phyloP scores from a whole-genome alignment of 2,888 invertebrate species.

The Polymixis flavicincta region DNA sequence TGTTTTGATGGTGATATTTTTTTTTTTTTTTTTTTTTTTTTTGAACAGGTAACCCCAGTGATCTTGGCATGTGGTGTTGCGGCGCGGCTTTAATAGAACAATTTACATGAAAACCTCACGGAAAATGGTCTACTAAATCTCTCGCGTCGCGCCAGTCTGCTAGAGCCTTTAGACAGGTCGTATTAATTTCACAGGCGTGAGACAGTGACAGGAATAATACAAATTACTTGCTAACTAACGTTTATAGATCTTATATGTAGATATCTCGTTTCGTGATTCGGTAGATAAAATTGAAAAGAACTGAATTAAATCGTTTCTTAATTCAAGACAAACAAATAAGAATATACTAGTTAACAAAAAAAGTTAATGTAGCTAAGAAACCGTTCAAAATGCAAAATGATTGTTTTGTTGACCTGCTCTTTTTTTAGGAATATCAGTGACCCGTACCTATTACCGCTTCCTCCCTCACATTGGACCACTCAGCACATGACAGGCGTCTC shows the following conservation, averaged over 20 bases:
- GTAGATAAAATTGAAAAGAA: neutral
- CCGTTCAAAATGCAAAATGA: neutral
- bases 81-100: too few relatives aligned
- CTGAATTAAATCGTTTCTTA: too few relatives aligned
- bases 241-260: neutral
- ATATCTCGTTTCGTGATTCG: neutral
- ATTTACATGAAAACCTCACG: too few relatives aligned
- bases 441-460: neutral
- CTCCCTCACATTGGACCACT: slow-evolving; percentile 9
- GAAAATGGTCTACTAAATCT: too few relatives aligned
- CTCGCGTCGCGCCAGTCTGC: too few relatives aligned
- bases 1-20: neutral
- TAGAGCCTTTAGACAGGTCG: too few relatives aligned
- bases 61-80: too few relatives aligned
- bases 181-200: neutral
- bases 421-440: neutral
- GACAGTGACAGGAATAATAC: neutral
- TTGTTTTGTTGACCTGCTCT: neutral
- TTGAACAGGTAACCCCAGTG: too few relatives aligned
- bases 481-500: slow-evolving; percentile 40
- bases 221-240: neutral
- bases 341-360: neutral
- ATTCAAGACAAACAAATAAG: too few relatives aligned
- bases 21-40: too few relatives aligned
- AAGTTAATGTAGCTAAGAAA: neutral